Evolutionary conservation across 2,797 vertebrate genomes (phyloP).

Genomic region (Gymnocypris eckloni): DNA sequence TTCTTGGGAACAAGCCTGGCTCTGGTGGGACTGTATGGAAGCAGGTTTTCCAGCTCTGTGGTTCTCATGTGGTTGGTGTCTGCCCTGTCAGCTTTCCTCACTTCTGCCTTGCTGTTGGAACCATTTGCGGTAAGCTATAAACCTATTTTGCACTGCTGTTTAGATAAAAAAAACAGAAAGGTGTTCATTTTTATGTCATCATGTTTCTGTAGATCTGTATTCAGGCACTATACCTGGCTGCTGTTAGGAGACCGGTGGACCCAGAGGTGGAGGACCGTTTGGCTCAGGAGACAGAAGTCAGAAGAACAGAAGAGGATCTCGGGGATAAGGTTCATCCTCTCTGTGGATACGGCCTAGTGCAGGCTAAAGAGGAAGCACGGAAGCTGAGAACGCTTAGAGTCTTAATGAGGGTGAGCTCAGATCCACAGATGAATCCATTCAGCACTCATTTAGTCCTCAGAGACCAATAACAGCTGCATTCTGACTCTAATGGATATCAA

Average conservation of each 20-base stretch:
- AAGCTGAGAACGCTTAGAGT: conserved; percentile 74
- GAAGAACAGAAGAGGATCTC: conserved; percentile 61
- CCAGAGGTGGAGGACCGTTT: conserved; percentile 79
- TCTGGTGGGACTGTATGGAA: conserved; percentile 77
- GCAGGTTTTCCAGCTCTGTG: conserved; percentile 71
- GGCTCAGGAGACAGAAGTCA: conserved; percentile 71
- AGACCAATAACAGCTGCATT: neutral
- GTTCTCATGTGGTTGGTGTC: conserved; percentile 82
- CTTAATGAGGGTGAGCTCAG: conserved; percentile 75
- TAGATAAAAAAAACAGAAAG: neutral
- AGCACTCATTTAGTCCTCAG: conserved; percentile 2
- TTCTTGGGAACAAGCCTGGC: conserved; percentile 72
- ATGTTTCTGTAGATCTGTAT: conserved; percentile 70
- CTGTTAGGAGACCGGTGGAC: conserved; percentile 77
- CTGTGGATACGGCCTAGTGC: conserved; percentile 80
- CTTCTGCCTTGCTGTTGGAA: conserved; percentile 79
- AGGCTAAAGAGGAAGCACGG: conserved; percentile 82
- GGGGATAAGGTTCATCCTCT: conserved; percentile 74
- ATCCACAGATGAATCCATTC: neutral
- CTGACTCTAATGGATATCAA: neutral
- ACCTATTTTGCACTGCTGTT: neutral
- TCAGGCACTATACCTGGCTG: conserved; percentile 73
- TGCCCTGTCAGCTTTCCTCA: conserved; percentile 73
- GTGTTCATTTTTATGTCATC: neutral
- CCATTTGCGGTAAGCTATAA: conserved; percentile 75